phyloP scores from a whole-genome alignment of 2,797 vertebrate species.

The Sebastiscus albofasciatus region DNA sequence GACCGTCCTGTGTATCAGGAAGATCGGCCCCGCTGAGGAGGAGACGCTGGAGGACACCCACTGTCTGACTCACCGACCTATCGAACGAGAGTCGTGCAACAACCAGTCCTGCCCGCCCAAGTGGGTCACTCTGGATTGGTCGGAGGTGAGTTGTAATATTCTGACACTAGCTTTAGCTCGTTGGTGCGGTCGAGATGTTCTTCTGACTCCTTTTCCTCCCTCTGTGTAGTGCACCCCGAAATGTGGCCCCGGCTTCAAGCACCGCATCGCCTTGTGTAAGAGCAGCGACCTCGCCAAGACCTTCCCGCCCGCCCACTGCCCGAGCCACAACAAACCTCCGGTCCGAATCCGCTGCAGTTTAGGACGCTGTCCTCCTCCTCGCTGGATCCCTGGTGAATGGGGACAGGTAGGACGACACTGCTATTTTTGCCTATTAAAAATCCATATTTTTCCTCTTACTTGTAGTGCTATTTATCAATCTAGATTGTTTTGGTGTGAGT shows the following conservation, averaged over 20 bases:
- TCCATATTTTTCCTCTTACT: too few species aligned
- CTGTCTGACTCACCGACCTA: constrained; percentile 93
- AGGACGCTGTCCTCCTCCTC: constrained; percentile 94
- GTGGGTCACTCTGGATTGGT: constrained; percentile 98
- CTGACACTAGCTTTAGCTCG: rapidly evolving
- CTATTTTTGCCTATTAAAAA: too few species aligned
- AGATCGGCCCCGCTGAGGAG: constrained; percentile 92
- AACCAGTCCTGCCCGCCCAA: constrained; percentile 98
- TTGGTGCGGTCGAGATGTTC: neutral
- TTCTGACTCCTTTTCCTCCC: constrained; percentile 24
- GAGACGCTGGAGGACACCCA: constrained; percentile 92
- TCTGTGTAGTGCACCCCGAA: constrained; percentile 92
- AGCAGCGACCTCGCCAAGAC: constrained; percentile 96
- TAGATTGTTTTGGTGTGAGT: too few species aligned
- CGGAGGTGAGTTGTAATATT: constrained; percentile 86
- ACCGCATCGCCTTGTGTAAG: constrained; percentile 96
- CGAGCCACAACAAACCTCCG: constrained; percentile 91
- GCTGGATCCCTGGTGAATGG: constrained; percentile 98
- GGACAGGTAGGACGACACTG: constrained; percentile 87
- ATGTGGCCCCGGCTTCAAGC: constrained; percentile 97
- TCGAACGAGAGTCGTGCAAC: constrained; percentile 95
- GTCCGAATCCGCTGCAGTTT: constrained; percentile 94
- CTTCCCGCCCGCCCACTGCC: constrained; percentile 90
- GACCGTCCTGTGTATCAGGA: constrained; percentile 93
- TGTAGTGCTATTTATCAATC: too few species aligned